Base-by-base conservation (phyloP, 2,113 vertebrate genomes). In the Catharus minimus region DNA sequence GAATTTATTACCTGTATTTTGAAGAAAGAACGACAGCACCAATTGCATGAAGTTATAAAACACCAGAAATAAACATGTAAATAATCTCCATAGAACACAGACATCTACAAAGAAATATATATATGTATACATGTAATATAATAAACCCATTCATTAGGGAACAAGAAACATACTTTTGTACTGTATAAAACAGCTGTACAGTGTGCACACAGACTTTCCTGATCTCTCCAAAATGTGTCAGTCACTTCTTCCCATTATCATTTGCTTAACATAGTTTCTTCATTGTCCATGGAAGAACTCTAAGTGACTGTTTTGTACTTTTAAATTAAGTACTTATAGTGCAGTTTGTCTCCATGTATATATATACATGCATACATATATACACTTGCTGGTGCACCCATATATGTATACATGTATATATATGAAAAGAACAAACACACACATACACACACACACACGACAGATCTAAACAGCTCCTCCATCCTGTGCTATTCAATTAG, bases 21-120 rank as follows among this genome's bases (percentile, higher is more conserved):
- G 91, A 97, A 94, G 93, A 96, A 96, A 95, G 93, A 97, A 96
- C 7, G 65, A 96, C 97, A 98, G 97, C 98, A 98, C 97, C 96
- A 95, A 90, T 95, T 94, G 93, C 91, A 93, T 94, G 92, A 96
- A 97, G 78, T 96, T 97, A 95, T 95, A 97, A 97, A 97, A 97
- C 77, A 95, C 94, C 84, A 89, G 95, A 97, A 93, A 95, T 90
- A 96, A 96, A 96, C 94, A 93, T 41, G 95, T 95, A 82, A 88
- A 90, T 97, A 90, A 94, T 72, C n/a, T 85, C 78, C 61, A 44
- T 78, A 75, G 87, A 93, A 94, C 93, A 96, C 89, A 91, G 58
- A 95, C 86, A 94, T 92, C 94, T 92, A 96, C 91, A 89, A 90
- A 96, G 96, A 96, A 95, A 93, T 50, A 88, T 93, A 81, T 78